Percentiles rank a stretch among this genome's conserved stretches.
Evolutionary conservation across 2,888 invertebrate species (phyloP).

Genomic region (Rhyacophila evoluta): DNA sequence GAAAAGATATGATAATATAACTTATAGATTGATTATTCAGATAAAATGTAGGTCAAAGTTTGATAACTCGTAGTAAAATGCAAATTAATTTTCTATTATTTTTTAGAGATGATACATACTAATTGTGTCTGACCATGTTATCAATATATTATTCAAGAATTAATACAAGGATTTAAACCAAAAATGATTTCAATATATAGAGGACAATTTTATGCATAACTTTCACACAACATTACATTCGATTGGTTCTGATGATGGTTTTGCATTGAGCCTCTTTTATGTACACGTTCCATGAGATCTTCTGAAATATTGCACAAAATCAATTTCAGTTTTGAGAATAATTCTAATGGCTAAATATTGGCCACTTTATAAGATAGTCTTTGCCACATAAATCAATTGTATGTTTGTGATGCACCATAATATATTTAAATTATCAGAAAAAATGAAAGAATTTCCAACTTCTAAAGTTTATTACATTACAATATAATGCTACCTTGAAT

Average conservation of each 20-base stretch:
- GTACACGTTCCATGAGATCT: slow-evolving; percentile 1
- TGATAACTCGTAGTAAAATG: no score
- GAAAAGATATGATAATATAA: no score
- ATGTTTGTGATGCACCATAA: not conserved
- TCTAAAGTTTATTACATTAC: no score
- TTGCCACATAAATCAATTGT: not conserved
- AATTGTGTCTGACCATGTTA: not conserved
- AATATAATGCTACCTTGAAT: no score
- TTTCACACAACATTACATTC: not conserved
- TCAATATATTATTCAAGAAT: not conserved
- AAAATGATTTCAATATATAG: not conserved
- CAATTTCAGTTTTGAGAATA: not conserved
- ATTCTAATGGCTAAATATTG: not conserved
- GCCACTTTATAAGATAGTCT: not conserved
- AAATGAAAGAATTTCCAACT: no score
- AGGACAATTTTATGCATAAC: not conserved
- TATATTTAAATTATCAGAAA: not conserved
- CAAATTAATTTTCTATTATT: no score
- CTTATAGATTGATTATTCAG: no score
- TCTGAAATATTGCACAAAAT: slow-evolving; percentile 7
- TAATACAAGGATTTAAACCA: not conserved
- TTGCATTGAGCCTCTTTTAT: slow-evolving; percentile 11
- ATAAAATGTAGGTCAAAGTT: no score
- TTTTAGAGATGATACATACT: no score
- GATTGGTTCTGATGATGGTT: not conserved